Evolutionary conservation across 2,797 vertebrate species (phyloP).

Genomic region (Squalus acanthias): DNA sequence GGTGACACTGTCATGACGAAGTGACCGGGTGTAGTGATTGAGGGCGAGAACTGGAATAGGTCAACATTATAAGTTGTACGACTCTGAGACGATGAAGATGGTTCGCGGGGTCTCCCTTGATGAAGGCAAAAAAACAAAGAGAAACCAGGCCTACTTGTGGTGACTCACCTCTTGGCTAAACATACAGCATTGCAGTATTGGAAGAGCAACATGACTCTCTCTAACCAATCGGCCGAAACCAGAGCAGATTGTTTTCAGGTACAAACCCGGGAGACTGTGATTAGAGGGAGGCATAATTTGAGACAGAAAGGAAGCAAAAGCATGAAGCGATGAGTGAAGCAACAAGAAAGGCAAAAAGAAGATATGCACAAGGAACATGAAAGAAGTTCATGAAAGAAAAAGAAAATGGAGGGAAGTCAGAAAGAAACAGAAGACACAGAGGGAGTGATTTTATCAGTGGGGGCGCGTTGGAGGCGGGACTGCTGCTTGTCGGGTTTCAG

Average conservation of each 20-base stretch:
- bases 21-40: too few relatives aligned
- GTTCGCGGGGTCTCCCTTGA: background rate
- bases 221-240: too few relatives aligned
- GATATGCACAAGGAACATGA: background rate
- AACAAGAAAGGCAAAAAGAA: background rate
- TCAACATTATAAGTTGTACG: background rate
- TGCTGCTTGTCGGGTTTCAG: too few relatives aligned
- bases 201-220: too few relatives aligned
- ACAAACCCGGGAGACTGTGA: background rate
- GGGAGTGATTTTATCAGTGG: too few relatives aligned
- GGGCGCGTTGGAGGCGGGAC: too few relatives aligned
- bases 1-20: background rate
- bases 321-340: background rate
- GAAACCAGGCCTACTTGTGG: too few relatives aligned
- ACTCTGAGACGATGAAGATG: background rate
- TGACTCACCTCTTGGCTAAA: too few relatives aligned
- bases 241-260: too few relatives aligned
- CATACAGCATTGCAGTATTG: too few relatives aligned
- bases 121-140: too few relatives aligned
- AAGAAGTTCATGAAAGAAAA: background rate
- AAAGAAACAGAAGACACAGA: background rate
- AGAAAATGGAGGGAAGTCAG: background rate
- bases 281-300: background rate
- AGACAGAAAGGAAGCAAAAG: background rate
- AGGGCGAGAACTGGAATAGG: background rate